Evolutionary conservation across 2,888 invertebrate species (phyloP).

Genomic region (Aspidiotus destructor): DNA sequence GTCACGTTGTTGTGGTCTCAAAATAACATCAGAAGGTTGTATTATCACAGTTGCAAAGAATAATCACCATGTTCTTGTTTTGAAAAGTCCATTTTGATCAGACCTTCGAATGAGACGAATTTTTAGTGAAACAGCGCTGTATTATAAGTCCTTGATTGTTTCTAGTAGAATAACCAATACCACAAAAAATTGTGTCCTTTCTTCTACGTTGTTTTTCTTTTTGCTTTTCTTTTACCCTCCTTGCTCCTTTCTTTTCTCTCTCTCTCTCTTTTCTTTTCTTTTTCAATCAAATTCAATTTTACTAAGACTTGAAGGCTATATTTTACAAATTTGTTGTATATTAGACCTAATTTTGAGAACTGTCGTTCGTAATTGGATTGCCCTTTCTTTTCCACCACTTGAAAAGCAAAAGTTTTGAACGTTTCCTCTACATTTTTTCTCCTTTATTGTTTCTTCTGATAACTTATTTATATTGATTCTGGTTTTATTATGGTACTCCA

Average conservation of each 20-base stretch:
- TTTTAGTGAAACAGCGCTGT: neutral
- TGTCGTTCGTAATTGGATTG: neutral
- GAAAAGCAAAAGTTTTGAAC: too few relatives aligned
- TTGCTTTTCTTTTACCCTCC: neutral
- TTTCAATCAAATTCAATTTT: neutral
- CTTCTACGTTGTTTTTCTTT: neutral
- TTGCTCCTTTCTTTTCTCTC: neutral
- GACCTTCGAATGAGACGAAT: neutral
- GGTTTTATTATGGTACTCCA: too few relatives aligned
- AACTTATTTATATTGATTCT: too few relatives aligned
- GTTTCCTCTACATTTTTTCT: too few relatives aligned
- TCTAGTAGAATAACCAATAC: neutral
- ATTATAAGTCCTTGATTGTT: neutral
- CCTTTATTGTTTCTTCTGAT: too few relatives aligned
- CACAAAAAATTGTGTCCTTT: neutral
- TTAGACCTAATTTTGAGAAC: neutral
- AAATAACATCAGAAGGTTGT: slow-evolving; percentile 93
- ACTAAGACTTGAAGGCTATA: neutral
- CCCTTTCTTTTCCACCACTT: neutral
- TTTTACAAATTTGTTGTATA: neutral
- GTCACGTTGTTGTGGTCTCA: slow-evolving; percentile 92
- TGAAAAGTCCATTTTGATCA: slow-evolving; percentile 48
- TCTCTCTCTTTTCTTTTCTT: neutral
- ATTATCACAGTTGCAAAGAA: slow-evolving; percentile 95
- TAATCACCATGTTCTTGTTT: slow-evolving; percentile 94